Conservation (phyloP, 2,797 vertebrate genomes). For the Uromys caudimaculatus region DNA sequence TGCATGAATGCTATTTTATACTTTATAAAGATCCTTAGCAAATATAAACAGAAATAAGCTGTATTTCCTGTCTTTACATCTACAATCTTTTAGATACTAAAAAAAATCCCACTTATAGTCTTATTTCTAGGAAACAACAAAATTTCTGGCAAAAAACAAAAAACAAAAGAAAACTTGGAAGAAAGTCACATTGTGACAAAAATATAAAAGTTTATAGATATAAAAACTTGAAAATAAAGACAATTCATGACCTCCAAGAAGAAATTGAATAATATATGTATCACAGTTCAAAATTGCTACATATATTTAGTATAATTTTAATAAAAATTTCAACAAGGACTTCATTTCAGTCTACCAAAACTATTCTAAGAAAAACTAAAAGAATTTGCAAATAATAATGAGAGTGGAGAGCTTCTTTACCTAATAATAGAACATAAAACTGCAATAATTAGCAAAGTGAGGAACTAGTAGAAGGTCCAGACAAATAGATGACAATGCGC, state of each 20-base stretch:
- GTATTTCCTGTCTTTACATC: constrained; percentile 44
- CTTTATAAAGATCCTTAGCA: constrained; percentile 51
- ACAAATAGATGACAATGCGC: not conserved
- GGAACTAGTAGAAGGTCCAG: not conserved
- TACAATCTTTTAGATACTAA: not conserved
- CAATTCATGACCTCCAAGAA: not conserved
- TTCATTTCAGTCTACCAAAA: not conserved
- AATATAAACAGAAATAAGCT: constrained; percentile 57
- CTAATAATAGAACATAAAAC: not conserved
- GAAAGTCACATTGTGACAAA: not conserved
- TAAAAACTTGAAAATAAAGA: constrained; percentile 15
- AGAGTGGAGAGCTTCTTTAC: not conserved
- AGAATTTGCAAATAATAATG: not conserved
- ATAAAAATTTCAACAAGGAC: not conserved
- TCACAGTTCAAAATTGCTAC: not conserved
- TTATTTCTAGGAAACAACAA: not conserved
- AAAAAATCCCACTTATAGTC: not conserved
- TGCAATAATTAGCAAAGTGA: not conserved
- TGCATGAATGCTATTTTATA: constrained; percentile 45
- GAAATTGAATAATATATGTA: not conserved
- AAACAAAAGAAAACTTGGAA: not conserved
- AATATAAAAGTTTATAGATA: not conserved
- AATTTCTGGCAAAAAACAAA: not conserved
- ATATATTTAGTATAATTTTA: not conserved
- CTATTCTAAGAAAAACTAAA: not conserved